Conservation (phyloP, 2,113 vertebrate genomes). For the Toxotes chatareus region DNA sequence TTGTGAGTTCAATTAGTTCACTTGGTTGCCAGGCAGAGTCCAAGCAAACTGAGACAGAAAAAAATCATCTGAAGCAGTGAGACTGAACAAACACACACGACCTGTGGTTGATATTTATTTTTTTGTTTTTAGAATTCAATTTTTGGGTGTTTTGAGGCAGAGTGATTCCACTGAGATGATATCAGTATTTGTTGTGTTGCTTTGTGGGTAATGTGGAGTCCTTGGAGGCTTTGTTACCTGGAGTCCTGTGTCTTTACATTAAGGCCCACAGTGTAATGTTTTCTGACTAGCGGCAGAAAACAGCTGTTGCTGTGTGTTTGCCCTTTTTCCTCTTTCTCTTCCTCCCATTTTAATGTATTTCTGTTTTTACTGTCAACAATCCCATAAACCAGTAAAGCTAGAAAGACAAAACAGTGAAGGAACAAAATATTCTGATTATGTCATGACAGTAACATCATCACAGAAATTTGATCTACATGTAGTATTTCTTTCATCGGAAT, state of each 20-base stretch:
- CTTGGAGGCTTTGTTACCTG: no score
- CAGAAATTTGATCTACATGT: neutral
- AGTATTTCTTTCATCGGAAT: neutral
- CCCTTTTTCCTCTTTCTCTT: neutral
- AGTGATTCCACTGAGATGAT: no score
- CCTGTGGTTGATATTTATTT: neutral
- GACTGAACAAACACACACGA: neutral
- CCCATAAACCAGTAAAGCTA: neutral
- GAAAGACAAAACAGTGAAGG: neutral
- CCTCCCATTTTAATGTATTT: no score
- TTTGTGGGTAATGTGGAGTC: no score
- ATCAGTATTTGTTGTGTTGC: no score
- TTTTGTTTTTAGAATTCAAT: no score
- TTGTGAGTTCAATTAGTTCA: slow-evolving; percentile 36
- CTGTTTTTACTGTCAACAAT: neutral
- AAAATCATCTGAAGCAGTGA: neutral
- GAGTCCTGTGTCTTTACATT: no score
- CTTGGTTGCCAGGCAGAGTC: slow-evolving; percentile 30
- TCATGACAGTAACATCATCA: neutral
- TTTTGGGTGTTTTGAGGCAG: no score
- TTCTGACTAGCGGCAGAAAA: no score
- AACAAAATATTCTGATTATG: neutral
- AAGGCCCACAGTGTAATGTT: no score
- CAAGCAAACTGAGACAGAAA: neutral
- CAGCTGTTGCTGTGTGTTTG: neutral